phyloP scores from a whole-genome alignment of 2,113 vertebrate species.

The Neolamprologus tretocephalus region DNA sequence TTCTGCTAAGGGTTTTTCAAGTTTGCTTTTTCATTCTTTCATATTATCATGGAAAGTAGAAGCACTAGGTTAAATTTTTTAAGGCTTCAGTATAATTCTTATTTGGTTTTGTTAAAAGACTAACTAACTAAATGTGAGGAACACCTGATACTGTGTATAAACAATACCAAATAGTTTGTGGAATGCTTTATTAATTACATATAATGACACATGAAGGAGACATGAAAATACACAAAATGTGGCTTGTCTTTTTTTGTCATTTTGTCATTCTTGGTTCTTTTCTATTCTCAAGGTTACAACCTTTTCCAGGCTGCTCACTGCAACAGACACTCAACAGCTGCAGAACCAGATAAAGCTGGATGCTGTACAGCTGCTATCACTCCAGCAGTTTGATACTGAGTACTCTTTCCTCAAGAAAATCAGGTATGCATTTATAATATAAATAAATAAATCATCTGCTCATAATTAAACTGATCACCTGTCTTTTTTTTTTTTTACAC shows the following conservation, averaged over 20 bases:
- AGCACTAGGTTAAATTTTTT: neutral
- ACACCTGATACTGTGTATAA: neutral
- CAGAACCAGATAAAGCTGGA: neutral
- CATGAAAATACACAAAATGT: neutral
- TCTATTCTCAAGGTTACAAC: conserved; percentile 76
- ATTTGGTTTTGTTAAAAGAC: neutral
- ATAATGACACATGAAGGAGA: neutral
- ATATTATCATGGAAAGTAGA: neutral
- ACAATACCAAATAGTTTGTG: neutral
- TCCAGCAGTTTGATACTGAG: conserved; percentile 87
- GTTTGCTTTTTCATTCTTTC: neutral
- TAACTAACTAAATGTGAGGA: neutral
- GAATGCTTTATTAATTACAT: neutral
- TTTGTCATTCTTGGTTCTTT: neutral
- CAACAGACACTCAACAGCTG: conserved; percentile 46
- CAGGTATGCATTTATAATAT: conserved; percentile 56
- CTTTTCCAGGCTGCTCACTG: conserved; percentile 84
- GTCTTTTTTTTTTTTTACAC: neutral
- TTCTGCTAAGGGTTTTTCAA: neutral
- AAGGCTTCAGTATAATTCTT: neutral
- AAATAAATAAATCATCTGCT: neutral
- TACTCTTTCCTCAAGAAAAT: conserved; percentile 79
- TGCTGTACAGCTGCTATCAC: conserved; percentile 64
- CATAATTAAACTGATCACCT: neutral
- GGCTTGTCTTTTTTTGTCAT: neutral